These are phyloP conservation scores for Mus musculus DNA, from an alignment of 2,113 vertebrate genomes.

Conservation along the genomic window DNA sequence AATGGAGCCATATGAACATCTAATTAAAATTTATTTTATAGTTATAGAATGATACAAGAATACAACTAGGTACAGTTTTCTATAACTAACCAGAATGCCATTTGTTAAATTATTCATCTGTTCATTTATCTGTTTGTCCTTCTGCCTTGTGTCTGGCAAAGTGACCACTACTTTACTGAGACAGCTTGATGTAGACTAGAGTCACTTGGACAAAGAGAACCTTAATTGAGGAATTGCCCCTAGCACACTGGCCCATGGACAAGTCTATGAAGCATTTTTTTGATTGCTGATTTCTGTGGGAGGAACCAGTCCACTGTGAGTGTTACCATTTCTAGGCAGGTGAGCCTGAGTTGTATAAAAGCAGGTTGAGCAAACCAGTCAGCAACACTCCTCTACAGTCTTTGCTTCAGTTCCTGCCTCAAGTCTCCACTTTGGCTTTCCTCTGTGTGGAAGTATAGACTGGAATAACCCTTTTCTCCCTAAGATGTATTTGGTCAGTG, in stretches of 20 bases:
- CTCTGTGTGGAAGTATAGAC: background rate
- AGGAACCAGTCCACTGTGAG: background rate
- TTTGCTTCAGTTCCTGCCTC: background rate
- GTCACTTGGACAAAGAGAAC: background rate
- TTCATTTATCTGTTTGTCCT: background rate
- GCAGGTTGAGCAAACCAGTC: background rate
- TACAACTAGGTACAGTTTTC: background rate
- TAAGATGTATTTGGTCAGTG: background rate
- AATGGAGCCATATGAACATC: background rate
- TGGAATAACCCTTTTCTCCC: background rate
- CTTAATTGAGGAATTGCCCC: background rate
- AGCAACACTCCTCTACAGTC: background rate
- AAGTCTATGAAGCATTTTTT: background rate
- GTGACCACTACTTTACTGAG: background rate
- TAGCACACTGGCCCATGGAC: background rate
- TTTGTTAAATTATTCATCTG: background rate
- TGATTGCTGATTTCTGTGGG: background rate
- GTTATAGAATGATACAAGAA: background rate
- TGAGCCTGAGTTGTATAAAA: background rate
- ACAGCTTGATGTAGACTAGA: background rate
- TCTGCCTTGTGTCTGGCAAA: background rate
- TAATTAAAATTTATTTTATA: slow-evolving; percentile 9
- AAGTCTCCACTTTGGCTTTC: background rate
- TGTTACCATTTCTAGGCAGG: no score
- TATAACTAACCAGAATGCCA: background rate